Evolutionary conservation across 2,797 vertebrate species (phyloP).

Genomic region (Coreius guichenoti): DNA sequence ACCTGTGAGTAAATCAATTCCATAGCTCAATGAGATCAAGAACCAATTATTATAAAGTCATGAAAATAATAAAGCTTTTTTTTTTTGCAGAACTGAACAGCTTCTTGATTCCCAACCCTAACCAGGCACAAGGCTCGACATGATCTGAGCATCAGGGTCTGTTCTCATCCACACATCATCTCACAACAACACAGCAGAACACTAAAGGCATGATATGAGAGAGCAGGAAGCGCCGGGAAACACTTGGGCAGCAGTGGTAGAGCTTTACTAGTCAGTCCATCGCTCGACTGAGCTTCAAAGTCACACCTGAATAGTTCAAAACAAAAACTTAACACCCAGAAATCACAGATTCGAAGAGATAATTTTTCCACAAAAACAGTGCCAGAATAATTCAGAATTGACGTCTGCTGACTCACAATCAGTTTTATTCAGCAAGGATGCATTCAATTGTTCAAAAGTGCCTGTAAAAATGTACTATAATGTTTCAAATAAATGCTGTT

Average conservation of each 20-base stretch:
- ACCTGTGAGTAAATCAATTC: neutral
- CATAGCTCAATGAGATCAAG: neutral
- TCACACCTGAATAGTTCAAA: constrained; percentile 68
- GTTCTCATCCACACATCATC: constrained; percentile 49
- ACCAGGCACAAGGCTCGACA: neutral
- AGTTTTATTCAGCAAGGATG: neutral
- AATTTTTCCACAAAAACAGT: constrained; percentile 32
- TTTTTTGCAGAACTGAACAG: neutral
- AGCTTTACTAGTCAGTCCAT: constrained; percentile 9
- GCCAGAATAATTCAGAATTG: neutral
- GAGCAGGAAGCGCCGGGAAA: constrained; percentile 35
- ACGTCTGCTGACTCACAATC: neutral
- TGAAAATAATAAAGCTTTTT: neutral
- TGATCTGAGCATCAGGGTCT: neutral
- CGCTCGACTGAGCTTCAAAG: constrained; percentile 53
- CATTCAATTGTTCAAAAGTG: neutral
- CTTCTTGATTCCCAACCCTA: constrained; percentile 15
- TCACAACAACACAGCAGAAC: constrained; percentile 45
- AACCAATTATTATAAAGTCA: neutral
- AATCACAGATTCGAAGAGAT: constrained; percentile 56
- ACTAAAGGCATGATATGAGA: constrained; percentile 42
- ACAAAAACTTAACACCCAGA: constrained; percentile 67
- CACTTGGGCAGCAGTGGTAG: constrained; percentile 4
- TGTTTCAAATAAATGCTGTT: neutral
- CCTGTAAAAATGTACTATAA: neutral